Evolutionary conservation across 2,888 invertebrate species (phyloP).

Genomic region (Leistus spinibarbis): DNA sequence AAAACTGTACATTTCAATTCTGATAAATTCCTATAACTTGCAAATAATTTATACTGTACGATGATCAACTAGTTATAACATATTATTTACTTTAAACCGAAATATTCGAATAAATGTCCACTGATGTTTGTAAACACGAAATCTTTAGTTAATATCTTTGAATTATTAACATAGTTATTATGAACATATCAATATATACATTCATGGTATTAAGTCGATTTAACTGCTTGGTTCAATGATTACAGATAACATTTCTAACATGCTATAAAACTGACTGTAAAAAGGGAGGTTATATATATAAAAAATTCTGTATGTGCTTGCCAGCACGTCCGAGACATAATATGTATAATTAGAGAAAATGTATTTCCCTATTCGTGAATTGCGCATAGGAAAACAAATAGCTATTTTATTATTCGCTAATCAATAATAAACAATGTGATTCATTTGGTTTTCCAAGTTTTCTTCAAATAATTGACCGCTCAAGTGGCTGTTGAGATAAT

Average conservation of each 20-base stretch:
- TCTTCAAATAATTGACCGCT: background rate
- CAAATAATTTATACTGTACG: too few relatives aligned
- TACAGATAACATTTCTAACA: background rate
- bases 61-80: too few relatives aligned
- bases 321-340: background rate
- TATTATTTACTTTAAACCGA: too few relatives aligned
- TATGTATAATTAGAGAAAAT: background rate
- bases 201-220: background rate
- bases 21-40: too few relatives aligned
- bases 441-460: constrained; percentile 4
- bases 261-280: background rate
- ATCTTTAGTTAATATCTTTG: background rate
- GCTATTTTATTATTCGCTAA: background rate
- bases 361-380: background rate
- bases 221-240: background rate
- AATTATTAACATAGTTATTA: background rate
- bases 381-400: background rate
- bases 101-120: background rate
- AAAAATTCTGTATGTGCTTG: background rate
- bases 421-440: background rate
- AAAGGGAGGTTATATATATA: background rate
- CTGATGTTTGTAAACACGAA: background rate
- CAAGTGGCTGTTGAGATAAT: background rate
- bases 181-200: background rate
- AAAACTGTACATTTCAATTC: too few relatives aligned